Percentiles rank a stretch among this genome's conserved stretches.
Evolutionary conservation across 2,113 vertebrate genomes (phyloP).

Genomic region (Anguilla japonica): DNA sequence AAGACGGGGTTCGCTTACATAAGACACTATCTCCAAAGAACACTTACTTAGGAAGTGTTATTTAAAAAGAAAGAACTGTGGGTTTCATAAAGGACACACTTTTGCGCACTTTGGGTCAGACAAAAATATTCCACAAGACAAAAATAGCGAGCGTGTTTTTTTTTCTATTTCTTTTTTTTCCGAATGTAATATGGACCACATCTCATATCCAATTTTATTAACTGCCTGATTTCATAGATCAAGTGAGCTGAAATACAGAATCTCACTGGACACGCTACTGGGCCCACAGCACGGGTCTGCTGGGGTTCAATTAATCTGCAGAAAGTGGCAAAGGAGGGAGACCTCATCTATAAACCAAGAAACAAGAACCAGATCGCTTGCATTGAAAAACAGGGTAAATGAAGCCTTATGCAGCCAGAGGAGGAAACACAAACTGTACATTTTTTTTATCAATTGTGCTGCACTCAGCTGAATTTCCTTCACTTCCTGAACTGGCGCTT

Average conservation of each 20-base stretch:
- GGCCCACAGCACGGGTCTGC: background rate
- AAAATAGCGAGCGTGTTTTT: background rate
- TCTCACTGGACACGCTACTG: background rate
- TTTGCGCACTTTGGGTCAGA: background rate
- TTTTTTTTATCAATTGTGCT: background rate
- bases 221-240: background rate
- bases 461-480: background rate
- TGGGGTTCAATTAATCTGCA: background rate
- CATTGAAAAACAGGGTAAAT: slow-evolving; percentile 1
- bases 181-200: background rate
- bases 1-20: slow-evolving; percentile 10
- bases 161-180: background rate
- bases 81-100: background rate
- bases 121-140: background rate
- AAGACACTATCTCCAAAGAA: background rate
- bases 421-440: background rate
- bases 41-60: background rate
- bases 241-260: background rate
- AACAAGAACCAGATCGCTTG: background rate
- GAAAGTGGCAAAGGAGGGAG: background rate
- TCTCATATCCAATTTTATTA: background rate
- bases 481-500: background rate
- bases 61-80: background rate
- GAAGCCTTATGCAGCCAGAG: background rate
- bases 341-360: background rate